These are phyloP conservation scores for Petaurus breviceps DNA, from an alignment of 2,113 vertebrate species.

Conservation along the genomic window DNA sequence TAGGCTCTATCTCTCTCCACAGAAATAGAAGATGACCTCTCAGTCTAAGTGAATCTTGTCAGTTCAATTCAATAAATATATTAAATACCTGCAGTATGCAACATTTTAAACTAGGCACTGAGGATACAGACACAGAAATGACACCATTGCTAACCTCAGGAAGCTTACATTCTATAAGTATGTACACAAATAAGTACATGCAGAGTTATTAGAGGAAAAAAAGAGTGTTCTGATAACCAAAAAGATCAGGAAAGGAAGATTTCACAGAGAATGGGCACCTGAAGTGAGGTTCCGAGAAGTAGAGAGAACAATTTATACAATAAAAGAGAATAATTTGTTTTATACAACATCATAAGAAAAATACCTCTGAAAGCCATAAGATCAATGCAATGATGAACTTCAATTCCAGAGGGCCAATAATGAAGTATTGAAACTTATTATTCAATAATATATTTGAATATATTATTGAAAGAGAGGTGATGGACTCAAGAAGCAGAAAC, in stretches of 20 bases:
- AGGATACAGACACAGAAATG: background rate
- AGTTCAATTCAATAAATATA: background rate
- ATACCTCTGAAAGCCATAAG: background rate
- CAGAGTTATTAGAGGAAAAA: too few species aligned
- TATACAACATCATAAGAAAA: background rate
- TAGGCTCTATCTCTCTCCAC: background rate
- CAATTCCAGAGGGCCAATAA: background rate
- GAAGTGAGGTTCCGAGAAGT: background rate
- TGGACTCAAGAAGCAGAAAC: background rate
- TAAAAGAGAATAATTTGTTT: background rate
- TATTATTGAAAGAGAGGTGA: background rate
- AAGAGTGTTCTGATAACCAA: background rate
- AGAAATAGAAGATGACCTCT: background rate
- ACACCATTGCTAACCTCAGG: background rate
- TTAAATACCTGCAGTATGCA: background rate
- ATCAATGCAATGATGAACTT: background rate
- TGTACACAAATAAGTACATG: too few species aligned
- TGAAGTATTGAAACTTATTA: too few species aligned
- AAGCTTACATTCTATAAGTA: too few species aligned
- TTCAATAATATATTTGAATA: too few species aligned
- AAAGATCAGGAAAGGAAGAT: background rate
- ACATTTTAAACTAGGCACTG: too few species aligned
- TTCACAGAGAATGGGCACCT: background rate
- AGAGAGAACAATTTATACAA: background rate
- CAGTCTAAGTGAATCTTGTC: background rate